Percentiles rank a stretch among this genome's conserved stretches.
phyloP scores from a whole-genome alignment of 2,888 invertebrate genomes.

The Patella depressa region DNA sequence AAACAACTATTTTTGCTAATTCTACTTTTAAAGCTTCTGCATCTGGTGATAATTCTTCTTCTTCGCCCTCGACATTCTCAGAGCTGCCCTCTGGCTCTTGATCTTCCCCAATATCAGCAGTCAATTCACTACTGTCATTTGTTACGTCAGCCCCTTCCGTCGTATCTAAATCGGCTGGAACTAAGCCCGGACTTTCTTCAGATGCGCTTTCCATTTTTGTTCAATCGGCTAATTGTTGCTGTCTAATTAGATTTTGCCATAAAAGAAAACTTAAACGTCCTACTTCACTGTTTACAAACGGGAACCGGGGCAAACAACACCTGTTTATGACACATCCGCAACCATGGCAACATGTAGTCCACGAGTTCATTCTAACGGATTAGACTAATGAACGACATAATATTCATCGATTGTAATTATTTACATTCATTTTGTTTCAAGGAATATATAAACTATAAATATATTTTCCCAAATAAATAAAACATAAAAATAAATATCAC shows the following conservation, averaged over 20 bases:
- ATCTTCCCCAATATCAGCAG: not conserved
- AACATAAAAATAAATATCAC: not conserved
- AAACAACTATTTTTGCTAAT: conserved; percentile 62
- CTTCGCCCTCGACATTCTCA: conserved; percentile 38
- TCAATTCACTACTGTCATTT: not conserved
- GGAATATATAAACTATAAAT: not conserved
- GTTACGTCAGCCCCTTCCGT: not conserved
- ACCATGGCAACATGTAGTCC: conserved; percentile 45
- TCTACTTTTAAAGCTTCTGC: conserved; percentile 61
- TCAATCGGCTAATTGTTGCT: no score
- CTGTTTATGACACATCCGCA: conserved; percentile 45
- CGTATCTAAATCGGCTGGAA: no score
- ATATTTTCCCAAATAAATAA: not conserved
- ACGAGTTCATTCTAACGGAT: no score
- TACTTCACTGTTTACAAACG: conserved; percentile 22
- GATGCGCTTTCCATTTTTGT: not conserved
- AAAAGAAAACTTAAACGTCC: no score
- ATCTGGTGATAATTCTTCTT: conserved; percentile 29
- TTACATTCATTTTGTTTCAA: no score
- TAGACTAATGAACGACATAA: no score
- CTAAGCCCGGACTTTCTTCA: no score
- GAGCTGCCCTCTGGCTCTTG: conserved; percentile 33
- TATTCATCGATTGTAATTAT: no score
- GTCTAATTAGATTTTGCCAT: no score
- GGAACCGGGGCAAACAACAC: conserved; percentile 34